Evolutionary conservation across 2,113 vertebrate genomes (phyloP), one percentile per base, ranked within the genome.

Genomic region (Pyxicephalus adspersus): DNA sequence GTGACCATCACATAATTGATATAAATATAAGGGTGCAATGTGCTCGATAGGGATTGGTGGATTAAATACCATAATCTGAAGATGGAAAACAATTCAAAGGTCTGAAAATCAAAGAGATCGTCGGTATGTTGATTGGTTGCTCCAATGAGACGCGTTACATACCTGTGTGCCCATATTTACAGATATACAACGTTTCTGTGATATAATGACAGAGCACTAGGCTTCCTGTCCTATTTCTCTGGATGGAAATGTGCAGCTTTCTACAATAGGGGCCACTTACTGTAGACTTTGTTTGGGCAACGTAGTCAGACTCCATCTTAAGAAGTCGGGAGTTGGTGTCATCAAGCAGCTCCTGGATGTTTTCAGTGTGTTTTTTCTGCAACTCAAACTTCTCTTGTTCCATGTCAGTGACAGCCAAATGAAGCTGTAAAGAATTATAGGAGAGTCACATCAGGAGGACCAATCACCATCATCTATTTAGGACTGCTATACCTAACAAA

Each of bases 321-420:
- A 86, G 87, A 85, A 99, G 91, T 2, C 94, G 89, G 1, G 84
- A 7, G 18, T 94, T 98, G 80, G 97, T 98, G 77, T 96, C 94
- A 74, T 97, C 91, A 54, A 99, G 90, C 86, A 99, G 86, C 11
- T 96, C 90, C 84, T 97, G 95, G 85, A 98, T 96, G 20, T 91
- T 95, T 54, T 94, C 94, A 0, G 94, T 97, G 89, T 97, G 96
- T 76, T 90, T 94, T 91, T 94, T 97, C 83, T 90, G 94, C 83
- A 98, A 85, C 13, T 91, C 91, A 81, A 97, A 94, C 88, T 98
- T 99, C 83, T 98, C 95, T 88, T 95, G 96, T 85, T 99, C 98
- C 93, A 96, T 93, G 83, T 95, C 92, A 0, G 96, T 89, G 61
- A 96, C 86, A 0, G 93, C 86, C 13, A 75, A 90, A 64, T 97